A percentile compares a stretch with the other conserved stretches of the same genome.
Conservation (phyloP, 2,797 vertebrate genomes). For the Hydrophis major region DNA sequence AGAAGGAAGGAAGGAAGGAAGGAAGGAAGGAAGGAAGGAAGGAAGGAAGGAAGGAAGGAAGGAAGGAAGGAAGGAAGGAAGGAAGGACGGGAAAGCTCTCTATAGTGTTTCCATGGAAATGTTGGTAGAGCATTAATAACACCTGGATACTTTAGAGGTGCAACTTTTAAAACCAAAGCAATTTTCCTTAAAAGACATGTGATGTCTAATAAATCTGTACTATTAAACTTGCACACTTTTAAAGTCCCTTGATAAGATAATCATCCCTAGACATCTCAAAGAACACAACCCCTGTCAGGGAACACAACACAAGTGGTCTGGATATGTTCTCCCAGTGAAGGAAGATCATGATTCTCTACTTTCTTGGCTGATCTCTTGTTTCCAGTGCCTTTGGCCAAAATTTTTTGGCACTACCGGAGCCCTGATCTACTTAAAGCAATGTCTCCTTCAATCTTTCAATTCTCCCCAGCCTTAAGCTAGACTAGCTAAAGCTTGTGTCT, state of each 20-base stretch:
- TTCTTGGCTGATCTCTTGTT: not conserved
- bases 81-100: not conserved
- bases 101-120: not conserved
- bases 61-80: too few species aligned
- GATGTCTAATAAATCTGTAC: not conserved
- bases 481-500: not conserved
- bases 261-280: not conserved
- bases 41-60: not conserved
- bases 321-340: not conserved
- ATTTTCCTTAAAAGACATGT: not conserved
- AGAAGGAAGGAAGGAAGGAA: not conserved
- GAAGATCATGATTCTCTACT: not conserved
- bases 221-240: too few species aligned
- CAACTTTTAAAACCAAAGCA: not conserved
- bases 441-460: not conserved
- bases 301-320: not conserved
- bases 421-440: too few species aligned
- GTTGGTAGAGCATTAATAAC: not conserved
- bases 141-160: not conserved
- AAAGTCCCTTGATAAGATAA: not conserved
- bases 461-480: not conserved
- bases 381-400: not conserved
- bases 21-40: rapidly evolving
- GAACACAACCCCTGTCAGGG: not conserved
- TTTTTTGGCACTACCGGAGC: not conserved